These are phyloP conservation scores for Ranitomeya imitator DNA, from an alignment of 2,113 vertebrate species.

Conservation along the genomic window DNA sequence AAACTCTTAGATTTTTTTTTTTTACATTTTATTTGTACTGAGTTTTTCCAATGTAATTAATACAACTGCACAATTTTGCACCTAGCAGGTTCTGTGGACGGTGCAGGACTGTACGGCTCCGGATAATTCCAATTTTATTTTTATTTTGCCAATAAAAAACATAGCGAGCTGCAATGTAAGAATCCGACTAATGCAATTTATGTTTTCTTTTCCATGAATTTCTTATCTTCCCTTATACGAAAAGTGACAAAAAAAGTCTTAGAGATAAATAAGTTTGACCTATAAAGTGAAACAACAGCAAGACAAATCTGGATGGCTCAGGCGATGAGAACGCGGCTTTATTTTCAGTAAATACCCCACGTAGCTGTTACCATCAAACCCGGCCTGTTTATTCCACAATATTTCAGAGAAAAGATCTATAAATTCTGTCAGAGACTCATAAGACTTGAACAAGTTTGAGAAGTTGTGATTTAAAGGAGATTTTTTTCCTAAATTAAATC, in stretches of 20 bases:
- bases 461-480: background rate
- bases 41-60: background rate
- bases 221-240: too few species aligned
- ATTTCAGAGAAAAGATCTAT: background rate
- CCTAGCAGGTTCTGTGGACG: background rate
- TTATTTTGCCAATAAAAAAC: slow-evolving; percentile 14
- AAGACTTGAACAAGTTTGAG: background rate
- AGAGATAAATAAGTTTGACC: background rate
- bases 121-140: background rate
- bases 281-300: too few species aligned
- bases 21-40: background rate
- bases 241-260: background rate
- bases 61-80: background rate
- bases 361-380: background rate
- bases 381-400: background rate
- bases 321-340: background rate
- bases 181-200: background rate
- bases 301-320: background rate
- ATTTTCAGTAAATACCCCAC: background rate
- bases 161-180: background rate
- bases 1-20: background rate
- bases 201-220: background rate
- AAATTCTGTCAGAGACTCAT: background rate
- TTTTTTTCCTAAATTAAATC: background rate
- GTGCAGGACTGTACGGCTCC: background rate